Percentiles rank a stretch among this genome's conserved stretches.
These are phyloP conservation scores for Eudyptes chrysolophus DNA, from an alignment of 2,113 vertebrate species.

Conservation along the genomic window DNA sequence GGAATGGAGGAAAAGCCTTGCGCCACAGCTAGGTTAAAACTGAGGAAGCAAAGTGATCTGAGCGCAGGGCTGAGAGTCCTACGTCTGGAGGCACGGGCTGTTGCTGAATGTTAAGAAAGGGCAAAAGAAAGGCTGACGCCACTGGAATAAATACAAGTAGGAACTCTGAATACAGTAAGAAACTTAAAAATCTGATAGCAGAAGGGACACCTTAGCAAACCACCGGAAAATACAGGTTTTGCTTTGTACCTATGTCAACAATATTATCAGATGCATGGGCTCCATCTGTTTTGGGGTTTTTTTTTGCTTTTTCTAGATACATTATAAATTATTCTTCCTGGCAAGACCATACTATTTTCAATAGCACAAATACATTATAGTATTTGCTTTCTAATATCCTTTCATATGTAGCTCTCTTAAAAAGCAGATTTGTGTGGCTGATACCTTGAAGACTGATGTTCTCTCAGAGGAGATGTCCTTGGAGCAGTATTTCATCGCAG, in stretches of 20 bases:
- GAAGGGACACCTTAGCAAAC: background rate
- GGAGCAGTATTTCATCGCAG: background rate
- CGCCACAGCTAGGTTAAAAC: background rate
- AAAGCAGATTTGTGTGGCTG: background rate
- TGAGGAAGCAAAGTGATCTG: background rate
- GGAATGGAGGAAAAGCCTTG: background rate
- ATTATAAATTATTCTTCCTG: background rate
- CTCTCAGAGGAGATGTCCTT: background rate
- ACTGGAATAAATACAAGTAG: background rate
- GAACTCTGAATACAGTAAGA: background rate
- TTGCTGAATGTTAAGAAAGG: background rate
- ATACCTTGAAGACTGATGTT: background rate
- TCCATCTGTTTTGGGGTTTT: background rate
- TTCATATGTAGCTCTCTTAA: background rate
- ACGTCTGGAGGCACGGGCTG: accelerated
- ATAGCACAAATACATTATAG: background rate
- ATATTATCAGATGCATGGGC: background rate
- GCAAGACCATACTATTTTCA: background rate
- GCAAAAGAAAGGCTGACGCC: background rate
- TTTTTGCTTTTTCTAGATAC: background rate
- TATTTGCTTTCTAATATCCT: background rate
- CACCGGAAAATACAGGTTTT: background rate
- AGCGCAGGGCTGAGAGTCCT: background rate
- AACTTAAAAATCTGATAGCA: background rate
- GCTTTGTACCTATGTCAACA: background rate